phyloP scores from a whole-genome alignment of 2,113 vertebrate species.

The Sylvilagus bachmani region DNA sequence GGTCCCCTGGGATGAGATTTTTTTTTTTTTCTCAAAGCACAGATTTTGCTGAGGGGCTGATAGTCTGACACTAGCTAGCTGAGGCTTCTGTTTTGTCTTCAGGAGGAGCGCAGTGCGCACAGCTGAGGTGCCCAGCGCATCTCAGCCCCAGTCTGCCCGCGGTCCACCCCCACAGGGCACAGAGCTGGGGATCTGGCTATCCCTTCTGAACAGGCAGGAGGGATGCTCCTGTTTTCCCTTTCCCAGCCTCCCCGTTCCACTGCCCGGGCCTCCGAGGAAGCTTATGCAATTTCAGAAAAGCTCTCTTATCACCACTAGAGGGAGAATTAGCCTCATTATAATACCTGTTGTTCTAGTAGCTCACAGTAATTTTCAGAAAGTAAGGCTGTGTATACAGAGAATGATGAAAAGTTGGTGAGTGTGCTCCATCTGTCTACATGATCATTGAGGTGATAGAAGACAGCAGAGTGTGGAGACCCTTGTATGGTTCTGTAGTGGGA shows the following conservation, averaged over 20 bases:
- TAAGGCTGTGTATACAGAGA: not conserved
- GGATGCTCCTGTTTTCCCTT: not conserved
- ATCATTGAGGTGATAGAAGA: not conserved
- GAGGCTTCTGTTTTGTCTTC: not conserved
- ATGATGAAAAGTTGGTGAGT: too few species aligned
- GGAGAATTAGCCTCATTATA: conserved; percentile 64
- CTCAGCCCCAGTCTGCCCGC: accelerated
- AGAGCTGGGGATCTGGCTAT: accelerated
- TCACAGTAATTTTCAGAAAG: not conserved
- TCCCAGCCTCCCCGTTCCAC: not conserved
- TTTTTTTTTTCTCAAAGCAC: not conserved
- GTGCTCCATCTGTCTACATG: not conserved
- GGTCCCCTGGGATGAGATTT: not conserved
- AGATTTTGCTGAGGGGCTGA: not conserved
- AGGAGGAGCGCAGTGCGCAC: not conserved
- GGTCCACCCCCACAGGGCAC: not conserved
- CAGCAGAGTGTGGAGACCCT: accelerated
- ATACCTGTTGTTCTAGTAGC: not conserved
- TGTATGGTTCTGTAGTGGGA: too few species aligned
- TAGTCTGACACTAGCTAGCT: not conserved
- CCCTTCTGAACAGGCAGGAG: not conserved
- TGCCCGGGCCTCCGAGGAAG: not conserved
- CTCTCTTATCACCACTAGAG: conserved; percentile 56
- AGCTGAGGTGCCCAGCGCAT: not conserved
- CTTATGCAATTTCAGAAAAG: conserved; percentile 58